Conservation (phyloP, 2,888 invertebrate genomes). For the Hoplodrina blanda region DNA sequence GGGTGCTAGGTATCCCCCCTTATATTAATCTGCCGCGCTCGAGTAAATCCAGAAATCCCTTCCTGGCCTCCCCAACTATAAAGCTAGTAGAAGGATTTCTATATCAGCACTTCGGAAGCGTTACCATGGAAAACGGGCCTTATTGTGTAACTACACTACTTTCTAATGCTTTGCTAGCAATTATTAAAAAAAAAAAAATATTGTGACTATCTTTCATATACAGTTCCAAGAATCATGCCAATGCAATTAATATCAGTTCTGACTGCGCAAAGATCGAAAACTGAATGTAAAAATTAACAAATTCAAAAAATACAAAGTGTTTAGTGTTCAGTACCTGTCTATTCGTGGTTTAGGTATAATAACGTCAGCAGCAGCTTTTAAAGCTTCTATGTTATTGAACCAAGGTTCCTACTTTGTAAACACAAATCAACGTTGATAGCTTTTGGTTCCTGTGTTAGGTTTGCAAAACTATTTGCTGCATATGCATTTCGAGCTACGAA, state of each 20-base stretch:
- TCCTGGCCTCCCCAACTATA: no score
- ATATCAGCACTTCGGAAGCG: not conserved
- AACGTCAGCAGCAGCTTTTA: constrained; percentile 4
- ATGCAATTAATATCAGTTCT: constrained; percentile 1
- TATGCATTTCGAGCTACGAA: constrained; percentile 17
- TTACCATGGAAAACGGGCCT: not conserved
- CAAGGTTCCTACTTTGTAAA: constrained; percentile 49
- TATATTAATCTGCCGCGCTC: no score
- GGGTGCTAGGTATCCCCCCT: no score
- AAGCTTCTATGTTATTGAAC: constrained; percentile 32
- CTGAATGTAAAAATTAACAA: not conserved
- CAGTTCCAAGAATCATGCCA: not conserved
- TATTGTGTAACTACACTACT: no score
- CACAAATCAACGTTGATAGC: constrained; percentile 44
- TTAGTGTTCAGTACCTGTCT: not conserved
- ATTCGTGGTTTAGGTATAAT: not conserved
- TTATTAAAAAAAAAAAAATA: no score
- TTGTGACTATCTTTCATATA: not conserved
- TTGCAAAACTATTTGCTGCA: constrained; percentile 25
- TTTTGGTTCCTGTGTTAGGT: constrained; percentile 46
- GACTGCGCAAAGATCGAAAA: not conserved
- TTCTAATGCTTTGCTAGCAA: no score
- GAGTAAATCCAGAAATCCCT: no score
- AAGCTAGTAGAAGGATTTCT: not conserved
- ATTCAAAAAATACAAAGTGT: not conserved